Evolutionary conservation across 2,797 vertebrate genomes (phyloP).

Genomic region (Lycodopsis pacificus): DNA sequence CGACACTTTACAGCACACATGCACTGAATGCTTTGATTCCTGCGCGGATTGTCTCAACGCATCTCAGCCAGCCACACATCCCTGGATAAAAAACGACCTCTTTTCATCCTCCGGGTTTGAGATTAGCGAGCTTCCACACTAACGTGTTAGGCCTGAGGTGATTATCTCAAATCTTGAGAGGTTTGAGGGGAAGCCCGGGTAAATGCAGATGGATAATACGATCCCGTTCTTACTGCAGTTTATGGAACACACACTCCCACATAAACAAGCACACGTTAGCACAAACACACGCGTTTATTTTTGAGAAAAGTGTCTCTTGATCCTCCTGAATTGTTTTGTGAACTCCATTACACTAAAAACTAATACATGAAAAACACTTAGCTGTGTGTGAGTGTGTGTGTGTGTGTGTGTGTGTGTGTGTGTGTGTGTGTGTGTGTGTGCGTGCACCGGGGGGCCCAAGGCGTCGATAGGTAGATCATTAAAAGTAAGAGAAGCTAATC

Average conservation of each 20-base stretch:
- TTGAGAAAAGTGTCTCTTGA: constrained; percentile 51
- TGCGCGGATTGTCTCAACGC: constrained; percentile 21
- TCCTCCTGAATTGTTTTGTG: constrained; percentile 60
- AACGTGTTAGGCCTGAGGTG: constrained; percentile 75
- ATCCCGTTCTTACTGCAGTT: constrained; percentile 63
- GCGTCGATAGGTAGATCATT: constrained; percentile 88
- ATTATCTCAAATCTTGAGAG: constrained; percentile 78
- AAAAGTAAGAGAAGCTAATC: constrained; percentile 90
- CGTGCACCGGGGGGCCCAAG: constrained; percentile 70
- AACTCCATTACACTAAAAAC: constrained; percentile 66
- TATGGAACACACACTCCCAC: constrained; percentile 65
- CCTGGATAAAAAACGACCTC: constrained; percentile 54
- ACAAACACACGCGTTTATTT: constrained; percentile 61
- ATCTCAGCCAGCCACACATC: constrained; percentile 29
- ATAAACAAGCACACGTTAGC: constrained; percentile 52
- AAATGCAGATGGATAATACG: constrained; percentile 70
- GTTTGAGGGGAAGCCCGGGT: constrained; percentile 73
- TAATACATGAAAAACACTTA: constrained; percentile 63
- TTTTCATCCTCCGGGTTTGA: constrained; percentile 60
- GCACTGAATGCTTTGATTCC: constrained; percentile 16
- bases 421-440: constrained; percentile 28
- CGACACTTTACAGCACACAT: background rate
- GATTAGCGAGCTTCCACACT: constrained; percentile 70
- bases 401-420: constrained; percentile 41
- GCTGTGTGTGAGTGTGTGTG: constrained; percentile 41